Evolutionary conservation across 2,888 invertebrate species (phyloP).

Genomic region (Anarsia innoxiella): DNA sequence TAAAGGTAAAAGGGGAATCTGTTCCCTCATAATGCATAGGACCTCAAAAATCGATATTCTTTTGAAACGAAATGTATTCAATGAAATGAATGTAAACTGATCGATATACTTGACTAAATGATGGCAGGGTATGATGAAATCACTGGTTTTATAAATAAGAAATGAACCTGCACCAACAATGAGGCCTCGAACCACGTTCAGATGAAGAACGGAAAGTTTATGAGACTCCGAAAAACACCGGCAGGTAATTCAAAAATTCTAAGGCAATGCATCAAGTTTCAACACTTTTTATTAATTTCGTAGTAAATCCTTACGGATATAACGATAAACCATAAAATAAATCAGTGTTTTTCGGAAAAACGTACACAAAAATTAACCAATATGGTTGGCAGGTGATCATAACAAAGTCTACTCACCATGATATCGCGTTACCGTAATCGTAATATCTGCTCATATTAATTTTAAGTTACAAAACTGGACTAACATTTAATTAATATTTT

Average conservation of each 20-base stretch:
- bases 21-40: not conserved
- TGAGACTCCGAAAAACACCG: constrained; percentile 4
- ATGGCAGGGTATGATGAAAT: too few relatives aligned
- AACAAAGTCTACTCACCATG: constrained; percentile 62
- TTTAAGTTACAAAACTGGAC: constrained; percentile 44
- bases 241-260: constrained; percentile 2
- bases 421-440: constrained; percentile 72
- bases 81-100: too few relatives aligned
- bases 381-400: constrained; percentile 53
- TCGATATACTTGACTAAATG: too few relatives aligned
- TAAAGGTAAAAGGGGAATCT: constrained; percentile 5
- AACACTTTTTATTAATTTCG: too few relatives aligned
- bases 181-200: constrained; percentile 1
- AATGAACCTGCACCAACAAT: not conserved
- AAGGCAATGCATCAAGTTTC: too few relatives aligned
- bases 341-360: constrained; percentile 36
- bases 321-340: constrained; percentile 15
- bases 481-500: constrained; percentile 44
- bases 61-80: too few relatives aligned
- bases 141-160: too few relatives aligned
- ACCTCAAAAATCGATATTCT: not conserved
- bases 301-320: too few relatives aligned
- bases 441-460: constrained; percentile 73
- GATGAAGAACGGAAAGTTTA: not conserved
- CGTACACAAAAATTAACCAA: constrained; percentile 59